Evolutionary conservation across 2,797 vertebrate genomes (phyloP).

Genomic region (Sebastes alutus): DNA sequence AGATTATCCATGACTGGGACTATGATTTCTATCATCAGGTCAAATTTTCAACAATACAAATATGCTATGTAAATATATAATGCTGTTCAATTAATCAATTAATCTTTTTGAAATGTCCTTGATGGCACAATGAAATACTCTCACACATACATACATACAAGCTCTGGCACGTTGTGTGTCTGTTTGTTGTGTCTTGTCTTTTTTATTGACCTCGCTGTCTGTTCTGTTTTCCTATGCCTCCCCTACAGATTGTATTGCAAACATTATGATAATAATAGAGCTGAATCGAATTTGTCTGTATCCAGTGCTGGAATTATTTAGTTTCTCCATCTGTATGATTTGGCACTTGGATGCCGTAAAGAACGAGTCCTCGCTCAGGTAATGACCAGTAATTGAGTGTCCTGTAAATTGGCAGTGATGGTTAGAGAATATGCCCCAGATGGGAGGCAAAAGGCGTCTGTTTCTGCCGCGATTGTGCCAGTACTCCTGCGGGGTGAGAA

Average conservation of each 20-base stretch:
- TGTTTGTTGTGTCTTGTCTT: background rate
- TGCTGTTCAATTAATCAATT: background rate
- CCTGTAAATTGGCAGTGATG: slow-evolving; percentile 66
- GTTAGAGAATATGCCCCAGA: slow-evolving; percentile 51
- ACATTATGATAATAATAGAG: slow-evolving; percentile 3
- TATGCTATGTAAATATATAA: background rate
- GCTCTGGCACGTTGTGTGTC: background rate
- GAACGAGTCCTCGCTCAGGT: slow-evolving; percentile 46
- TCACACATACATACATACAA: background rate
- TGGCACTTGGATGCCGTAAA: slow-evolving; percentile 25
- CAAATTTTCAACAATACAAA: background rate
- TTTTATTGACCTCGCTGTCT: background rate
- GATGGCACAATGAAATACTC: background rate
- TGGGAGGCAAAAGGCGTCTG: slow-evolving; percentile 58
- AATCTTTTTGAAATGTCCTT: too few species aligned
- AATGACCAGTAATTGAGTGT: slow-evolving; percentile 65
- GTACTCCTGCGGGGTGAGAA: slow-evolving; percentile 66
- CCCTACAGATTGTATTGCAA: slow-evolving; percentile 8
- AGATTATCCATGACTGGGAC: too few species aligned
- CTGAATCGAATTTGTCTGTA: slow-evolving; percentile 2
- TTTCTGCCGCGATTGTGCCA: slow-evolving; percentile 67
- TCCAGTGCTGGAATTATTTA: slow-evolving; percentile 11
- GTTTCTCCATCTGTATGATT: slow-evolving; percentile 34
- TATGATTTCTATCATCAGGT: too few species aligned
- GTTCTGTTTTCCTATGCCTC: background rate